Evolutionary conservation across 92 coral and sea anemone species (phyloP).

Genomic region (Ricordea florida): DNA sequence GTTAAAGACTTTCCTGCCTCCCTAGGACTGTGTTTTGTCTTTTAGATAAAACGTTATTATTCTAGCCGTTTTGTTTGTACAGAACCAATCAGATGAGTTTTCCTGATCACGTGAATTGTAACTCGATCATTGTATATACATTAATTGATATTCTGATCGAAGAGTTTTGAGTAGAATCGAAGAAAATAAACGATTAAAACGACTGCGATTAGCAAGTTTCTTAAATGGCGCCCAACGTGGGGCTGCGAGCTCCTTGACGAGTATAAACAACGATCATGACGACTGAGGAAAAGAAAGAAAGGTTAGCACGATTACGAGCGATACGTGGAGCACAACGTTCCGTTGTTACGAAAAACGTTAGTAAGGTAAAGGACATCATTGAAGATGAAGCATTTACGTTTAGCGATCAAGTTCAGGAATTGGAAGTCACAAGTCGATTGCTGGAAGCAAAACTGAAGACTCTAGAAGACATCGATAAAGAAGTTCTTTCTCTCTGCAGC

Average conservation of each 20-base stretch:
- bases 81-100: too few species aligned
- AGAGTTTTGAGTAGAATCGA: too few species aligned
- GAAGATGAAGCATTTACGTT: not conserved
- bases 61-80: too few species aligned
- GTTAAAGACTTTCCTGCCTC: too few species aligned
- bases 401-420: not conserved
- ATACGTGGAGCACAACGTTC: not conserved
- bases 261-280: conserved; percentile 3
- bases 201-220: too few species aligned
- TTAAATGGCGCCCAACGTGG: conserved; percentile 9
- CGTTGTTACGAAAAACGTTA: not conserved
- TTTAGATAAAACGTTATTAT: too few species aligned
- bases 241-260: not conserved
- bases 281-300: not conserved
- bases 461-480: not conserved
- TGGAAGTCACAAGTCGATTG: conserved; percentile 28
- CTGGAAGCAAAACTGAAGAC: conserved; percentile 11
- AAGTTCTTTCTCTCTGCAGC: not conserved
- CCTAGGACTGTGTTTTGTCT: too few species aligned
- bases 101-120: too few species aligned
- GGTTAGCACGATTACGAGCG: conserved; percentile 1
- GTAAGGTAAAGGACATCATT: not conserved
- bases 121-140: too few species aligned
- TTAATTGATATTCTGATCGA: too few species aligned
- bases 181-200: too few species aligned